Evolutionary conservation across 2,113 vertebrate genomes (phyloP), one percentile per base, ranked within the genome.

Genomic region (Oreocharis arfaki): DNA sequence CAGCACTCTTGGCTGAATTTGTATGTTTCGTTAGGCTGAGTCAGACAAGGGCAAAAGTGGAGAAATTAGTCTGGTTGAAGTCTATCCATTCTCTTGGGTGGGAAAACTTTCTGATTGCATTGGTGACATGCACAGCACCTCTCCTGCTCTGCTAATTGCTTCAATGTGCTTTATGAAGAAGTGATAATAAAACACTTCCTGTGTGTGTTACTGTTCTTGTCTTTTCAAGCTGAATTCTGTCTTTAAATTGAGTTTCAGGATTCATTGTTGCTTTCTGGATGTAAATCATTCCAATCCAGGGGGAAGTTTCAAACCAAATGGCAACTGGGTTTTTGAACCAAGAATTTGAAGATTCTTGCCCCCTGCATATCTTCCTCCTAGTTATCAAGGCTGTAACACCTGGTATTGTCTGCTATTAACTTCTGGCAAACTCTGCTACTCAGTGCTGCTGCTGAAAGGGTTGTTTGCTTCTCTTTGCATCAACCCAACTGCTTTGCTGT

Each of bases 291-390:
- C 49, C 47, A 85, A 30, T 60, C 12, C 17, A 83, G 35, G 87
- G 35, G 39, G 59, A 78, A 33, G 7, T 84, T 75, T 87, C 39
- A 67, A 91, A 77, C 77, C 28, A 74, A 74, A 63, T n/a, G 32
- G 35, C 1, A 2, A 17, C 17, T 13, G 13, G 65, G 16, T 87
- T 74, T 84, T 39, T 74, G n/a, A 74, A 39, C 41, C 18, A 64
- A 84, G 28, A 55, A 27, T 65, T 82, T 85, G 42, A 87, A 85
- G 41, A 18, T 56, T 71, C 42, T 89, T 81, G 16, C 13, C 9
- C 32, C 0, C 0, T 37, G 5, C 2, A 0, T 64, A 7, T 33
- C 21, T 59, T 96, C 30, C 39, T 93, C 33, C 60, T 73, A 10
- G 7, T 68, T 91, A 22, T 4, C 60, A 56, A 61, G 56, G 11